phyloP scores from a whole-genome alignment of 2,888 invertebrate genomes.

The Pammene aurita region DNA sequence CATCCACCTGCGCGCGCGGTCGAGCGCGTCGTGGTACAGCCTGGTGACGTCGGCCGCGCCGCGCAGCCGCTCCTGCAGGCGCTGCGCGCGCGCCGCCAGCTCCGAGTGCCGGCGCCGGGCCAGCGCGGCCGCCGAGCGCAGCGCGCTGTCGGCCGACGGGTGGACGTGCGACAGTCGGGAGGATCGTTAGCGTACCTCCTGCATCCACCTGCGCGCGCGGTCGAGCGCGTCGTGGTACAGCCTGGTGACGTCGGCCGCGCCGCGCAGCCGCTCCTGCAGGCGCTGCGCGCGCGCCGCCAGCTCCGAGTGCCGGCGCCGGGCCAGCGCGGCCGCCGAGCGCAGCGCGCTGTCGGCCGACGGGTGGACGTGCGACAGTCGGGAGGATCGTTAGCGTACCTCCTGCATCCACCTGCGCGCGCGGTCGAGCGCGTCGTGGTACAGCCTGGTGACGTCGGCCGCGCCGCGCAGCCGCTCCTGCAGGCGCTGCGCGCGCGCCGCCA shows the following conservation, averaged over 20 bases:
- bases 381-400: slow-evolving; percentile 85
- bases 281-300: slow-evolving; percentile 91
- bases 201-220: slow-evolving; percentile 90
- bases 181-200: slow-evolving; percentile 85
- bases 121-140: slow-evolving; percentile 90
- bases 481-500: slow-evolving; percentile 91
- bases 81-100: slow-evolving; percentile 91
- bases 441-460: slow-evolving; percentile 82
- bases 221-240: slow-evolving; percentile 92
- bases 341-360: slow-evolving; percentile 88
- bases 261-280: slow-evolving; percentile 91
- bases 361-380: slow-evolving; percentile 90
- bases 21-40: slow-evolving; percentile 91
- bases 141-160: slow-evolving; percentile 86
- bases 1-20: slow-evolving; percentile 91
- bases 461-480: slow-evolving; percentile 92
- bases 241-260: slow-evolving; percentile 84
- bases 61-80: slow-evolving; percentile 91
- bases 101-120: slow-evolving; percentile 92
- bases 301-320: slow-evolving; percentile 91
- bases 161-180: slow-evolving; percentile 91
- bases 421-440: slow-evolving; percentile 92
- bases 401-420: slow-evolving; percentile 91
- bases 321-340: slow-evolving; percentile 89
- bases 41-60: slow-evolving; percentile 85